A percentile compares a stretch with the other conserved stretches of the same genome.
phyloP scores from a whole-genome alignment of 2,888 invertebrate species.

The Holacanthella duospinosa region DNA sequence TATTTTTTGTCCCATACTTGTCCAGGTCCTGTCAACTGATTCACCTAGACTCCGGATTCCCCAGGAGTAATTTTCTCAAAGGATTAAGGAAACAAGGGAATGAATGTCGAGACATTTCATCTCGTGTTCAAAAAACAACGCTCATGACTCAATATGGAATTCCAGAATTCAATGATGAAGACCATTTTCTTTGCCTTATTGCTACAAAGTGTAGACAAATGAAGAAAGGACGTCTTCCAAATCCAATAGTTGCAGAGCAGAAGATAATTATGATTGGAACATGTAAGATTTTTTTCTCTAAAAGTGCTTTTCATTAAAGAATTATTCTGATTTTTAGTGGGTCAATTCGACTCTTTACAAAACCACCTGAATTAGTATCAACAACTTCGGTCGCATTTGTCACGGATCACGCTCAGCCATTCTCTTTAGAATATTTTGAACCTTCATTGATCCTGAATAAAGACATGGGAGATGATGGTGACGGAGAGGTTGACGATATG shows the following conservation, averaged over 20 bases:
- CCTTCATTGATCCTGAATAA: conserved; percentile 17
- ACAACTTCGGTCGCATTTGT: conserved; percentile 23
- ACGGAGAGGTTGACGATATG: conserved; percentile 1
- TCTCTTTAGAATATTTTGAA: conserved; percentile 30
- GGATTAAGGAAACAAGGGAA: conserved; percentile 39
- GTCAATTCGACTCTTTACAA: conserved; percentile 32
- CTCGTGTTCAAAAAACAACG: conserved; percentile 41
- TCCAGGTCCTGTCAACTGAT: conserved; percentile 72
- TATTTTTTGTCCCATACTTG: background rate
- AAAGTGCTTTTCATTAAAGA: background rate
- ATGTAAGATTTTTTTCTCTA: conserved; percentile 43
- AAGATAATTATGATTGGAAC: conserved; percentile 90
- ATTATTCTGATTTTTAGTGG: conserved; percentile 22
- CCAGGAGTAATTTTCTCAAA: conserved; percentile 51
- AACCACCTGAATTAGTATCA: conserved; percentile 27
- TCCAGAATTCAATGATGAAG: conserved; percentile 44
- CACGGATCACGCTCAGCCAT: conserved; percentile 24
- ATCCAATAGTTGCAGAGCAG: conserved; percentile 71
- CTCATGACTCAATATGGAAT: conserved; percentile 49
- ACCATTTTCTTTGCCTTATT: conserved; percentile 60
- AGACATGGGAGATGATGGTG: conserved; percentile 13
- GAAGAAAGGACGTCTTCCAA: conserved; percentile 81
- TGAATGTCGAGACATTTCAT: conserved; percentile 45
- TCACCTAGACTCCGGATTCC: conserved; percentile 70
- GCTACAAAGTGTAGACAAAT: conserved; percentile 77